Percentiles rank a stretch among this genome's conserved stretches.
These are phyloP conservation scores for Arizona elegans DNA, from an alignment of 2,113 vertebrate species.

Conservation along the genomic window DNA sequence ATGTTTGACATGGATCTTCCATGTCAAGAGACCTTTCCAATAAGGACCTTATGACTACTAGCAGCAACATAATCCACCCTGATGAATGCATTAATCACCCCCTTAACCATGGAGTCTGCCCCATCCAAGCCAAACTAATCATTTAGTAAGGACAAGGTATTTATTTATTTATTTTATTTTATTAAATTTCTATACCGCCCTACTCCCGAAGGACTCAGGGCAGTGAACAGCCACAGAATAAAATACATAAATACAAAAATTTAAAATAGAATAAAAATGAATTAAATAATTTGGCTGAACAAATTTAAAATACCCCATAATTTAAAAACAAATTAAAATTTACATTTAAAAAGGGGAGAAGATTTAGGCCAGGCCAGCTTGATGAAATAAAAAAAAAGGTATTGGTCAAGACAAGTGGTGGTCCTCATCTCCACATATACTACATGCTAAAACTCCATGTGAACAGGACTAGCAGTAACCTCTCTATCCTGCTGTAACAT, in stretches of 20 bases:
- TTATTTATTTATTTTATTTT: not conserved
- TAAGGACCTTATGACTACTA: not conserved
- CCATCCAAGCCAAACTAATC: not conserved
- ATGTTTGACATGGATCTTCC: too few relatives aligned
- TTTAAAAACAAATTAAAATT: too few relatives aligned
- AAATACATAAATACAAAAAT: too few relatives aligned
- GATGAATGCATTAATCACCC: not conserved
- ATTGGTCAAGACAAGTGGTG: not conserved
- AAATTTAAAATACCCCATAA: too few relatives aligned
- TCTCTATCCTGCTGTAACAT: not conserved
- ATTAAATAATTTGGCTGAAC: too few relatives aligned
- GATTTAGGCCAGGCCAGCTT: too few relatives aligned
- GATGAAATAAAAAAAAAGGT: not conserved
- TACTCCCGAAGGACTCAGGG: too few relatives aligned
- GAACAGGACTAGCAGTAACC: not conserved
- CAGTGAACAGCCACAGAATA: too few relatives aligned
- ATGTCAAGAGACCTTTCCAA: not conserved
- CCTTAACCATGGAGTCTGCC: not conserved
- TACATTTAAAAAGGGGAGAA: too few relatives aligned
- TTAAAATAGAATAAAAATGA: too few relatives aligned
- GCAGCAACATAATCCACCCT: not conserved
- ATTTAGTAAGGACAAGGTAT: not conserved
- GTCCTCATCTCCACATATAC: not conserved
- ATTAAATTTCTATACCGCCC: too few relatives aligned
- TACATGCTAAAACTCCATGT: not conserved